Percentiles rank a stretch among this genome's conserved stretches.
Conservation (phyloP, 2,113 vertebrate species). For the Sciurus niger region DNA sequence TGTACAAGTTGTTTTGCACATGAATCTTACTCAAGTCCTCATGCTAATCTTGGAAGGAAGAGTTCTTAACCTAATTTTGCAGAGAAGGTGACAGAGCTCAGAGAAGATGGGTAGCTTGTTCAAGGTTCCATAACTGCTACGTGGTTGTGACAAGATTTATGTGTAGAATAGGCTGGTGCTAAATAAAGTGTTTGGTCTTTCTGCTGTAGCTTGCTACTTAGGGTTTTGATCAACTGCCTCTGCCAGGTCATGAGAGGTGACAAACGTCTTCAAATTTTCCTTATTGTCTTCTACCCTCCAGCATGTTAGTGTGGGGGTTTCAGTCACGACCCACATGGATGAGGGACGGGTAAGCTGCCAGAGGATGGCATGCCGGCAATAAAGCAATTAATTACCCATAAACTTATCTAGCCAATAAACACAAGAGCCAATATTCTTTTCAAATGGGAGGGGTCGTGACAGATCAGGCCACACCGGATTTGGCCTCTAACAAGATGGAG, state of each 20-base stretch:
- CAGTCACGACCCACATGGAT: no score
- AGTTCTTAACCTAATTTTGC: background rate
- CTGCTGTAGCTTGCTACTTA: background rate
- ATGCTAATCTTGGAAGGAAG: background rate
- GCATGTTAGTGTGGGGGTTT: background rate
- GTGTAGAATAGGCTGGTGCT: background rate
- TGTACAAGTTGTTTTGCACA: background rate
- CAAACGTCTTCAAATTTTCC: background rate
- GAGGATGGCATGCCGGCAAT: no score
- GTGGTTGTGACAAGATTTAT: background rate
- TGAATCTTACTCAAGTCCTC: background rate
- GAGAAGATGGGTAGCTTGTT: background rate
- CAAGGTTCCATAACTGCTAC: background rate
- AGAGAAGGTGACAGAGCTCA: background rate
- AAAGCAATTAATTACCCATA: no score
- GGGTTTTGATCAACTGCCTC: background rate
- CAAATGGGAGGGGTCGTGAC: no score
- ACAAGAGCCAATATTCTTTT: no score
- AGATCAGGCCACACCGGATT: no score
- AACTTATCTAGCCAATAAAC: no score
- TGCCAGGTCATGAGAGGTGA: background rate
- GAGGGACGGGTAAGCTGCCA: no score
- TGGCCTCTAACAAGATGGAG: no score
- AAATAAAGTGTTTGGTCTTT: constrained; percentile 8
- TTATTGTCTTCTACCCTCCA: background rate